Base-by-base conservation (phyloP, 2,113 vertebrate genomes). In the Aphyosemion australe region DNA sequence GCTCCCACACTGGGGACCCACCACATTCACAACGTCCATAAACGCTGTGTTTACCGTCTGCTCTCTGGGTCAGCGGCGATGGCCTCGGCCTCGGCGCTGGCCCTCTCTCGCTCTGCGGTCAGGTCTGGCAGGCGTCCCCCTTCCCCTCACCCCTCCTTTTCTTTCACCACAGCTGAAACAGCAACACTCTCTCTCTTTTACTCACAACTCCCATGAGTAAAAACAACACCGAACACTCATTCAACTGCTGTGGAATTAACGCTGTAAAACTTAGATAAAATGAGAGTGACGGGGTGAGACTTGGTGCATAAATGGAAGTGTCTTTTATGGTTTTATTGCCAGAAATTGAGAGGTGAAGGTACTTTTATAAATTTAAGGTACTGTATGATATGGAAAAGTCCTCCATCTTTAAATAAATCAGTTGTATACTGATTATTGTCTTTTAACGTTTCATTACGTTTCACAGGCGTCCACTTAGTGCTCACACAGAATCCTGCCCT, bases 91-190 rank as follows among this genome's bases (percentile, higher is more conserved):
- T 45, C 88, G 87, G 81, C 50, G n/a, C n/a, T n/a, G n/a, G n/a
- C n/a, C n/a, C n/a, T 72, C 88, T 89, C 45, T 74, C 26, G 3
- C 64, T 78, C 67, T 88, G 88, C 61, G 85, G 91, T 82, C 77
- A 39, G 41, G 20, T 83, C 84, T 75, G 6, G 70, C 70, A 45
- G 46, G 8, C 16, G 7, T 16, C 45, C 8, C 12, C 47, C 34
- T 52, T 50, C 53, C 50, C 65, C 31, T 14, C 4, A 34, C 34
- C 26, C 46, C 37, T 39, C 39, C 54, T 48, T n/a, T 48, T 54
- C 65, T 26, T 70, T 77, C 84, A 83, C 74, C 54, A 73, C 88
- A 94, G 92, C 93, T 93, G 92, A 94, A 92, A 93, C 83, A 94
- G 91, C 87, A 93, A 87, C 80, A 57, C 72, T 85, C 81, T 86